Conservation (phyloP, 2,888 invertebrate species). For the Polietes domitor region DNA sequence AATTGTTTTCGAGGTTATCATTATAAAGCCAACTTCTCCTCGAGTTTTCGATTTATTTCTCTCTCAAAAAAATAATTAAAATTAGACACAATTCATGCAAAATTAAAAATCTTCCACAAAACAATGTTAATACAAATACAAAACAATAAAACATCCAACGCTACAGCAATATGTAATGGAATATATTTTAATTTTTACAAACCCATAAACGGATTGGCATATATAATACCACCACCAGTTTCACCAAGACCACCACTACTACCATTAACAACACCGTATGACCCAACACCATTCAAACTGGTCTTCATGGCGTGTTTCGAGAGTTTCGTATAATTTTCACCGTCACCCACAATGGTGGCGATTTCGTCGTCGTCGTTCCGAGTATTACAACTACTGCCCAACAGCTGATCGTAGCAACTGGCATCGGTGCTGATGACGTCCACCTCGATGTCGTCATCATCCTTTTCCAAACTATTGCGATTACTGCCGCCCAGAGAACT, state of each 20-base stretch:
- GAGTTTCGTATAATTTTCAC: conserved; percentile 72
- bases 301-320: conserved; percentile 68
- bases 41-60: conserved; percentile 38
- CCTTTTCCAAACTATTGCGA: conserved; percentile 80
- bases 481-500: conserved; percentile 79
- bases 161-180: conserved; percentile 33
- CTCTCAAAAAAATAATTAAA: background rate
- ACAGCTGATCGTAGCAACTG: conserved; percentile 79
- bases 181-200: conserved; percentile 77
- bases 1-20: no score
- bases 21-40: no score
- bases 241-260: conserved; percentile 76
- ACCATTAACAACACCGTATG: conserved; percentile 70
- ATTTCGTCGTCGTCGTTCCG: conserved; percentile 78
- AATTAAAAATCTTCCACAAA: conserved; percentile 4
- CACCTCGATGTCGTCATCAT: conserved; percentile 80
- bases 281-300: conserved; percentile 63
- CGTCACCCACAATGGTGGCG: conserved; percentile 76
- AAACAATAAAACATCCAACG: background rate
- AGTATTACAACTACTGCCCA: conserved; percentile 78
- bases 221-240: conserved; percentile 78
- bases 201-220: conserved; percentile 81
- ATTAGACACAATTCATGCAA: background rate
- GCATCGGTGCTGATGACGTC: conserved; percentile 80
- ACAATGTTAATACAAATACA: conserved; percentile 1